Base-by-base conservation (phyloP, 2,888 invertebrate genomes). In the Stramonita haemastoma region DNA sequence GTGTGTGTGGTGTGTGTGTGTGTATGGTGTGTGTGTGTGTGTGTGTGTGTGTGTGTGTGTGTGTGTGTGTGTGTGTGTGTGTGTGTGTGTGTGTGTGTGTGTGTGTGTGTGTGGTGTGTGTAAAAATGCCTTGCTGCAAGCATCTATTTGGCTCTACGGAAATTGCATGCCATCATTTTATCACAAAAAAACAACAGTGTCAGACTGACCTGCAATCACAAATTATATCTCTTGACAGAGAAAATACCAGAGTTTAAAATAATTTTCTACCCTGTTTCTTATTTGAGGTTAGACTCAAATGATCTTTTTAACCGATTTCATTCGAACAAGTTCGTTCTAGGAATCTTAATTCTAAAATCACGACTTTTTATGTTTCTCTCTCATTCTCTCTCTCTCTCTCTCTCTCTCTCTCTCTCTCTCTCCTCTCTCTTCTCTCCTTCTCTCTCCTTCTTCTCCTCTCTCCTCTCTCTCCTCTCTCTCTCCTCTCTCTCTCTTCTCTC, bases 71-170 rank as follows among this genome's bases (percentile, higher is more conserved):
- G 26, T n/a, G 29, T 73, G 73, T n/a, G 73, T 73, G 73, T n/a
- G 29, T 73, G 73, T n/a, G 73, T n/a, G 73, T 73, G 73, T n/a
- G 73, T 73, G 73, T 73, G n/a, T 73, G 70, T 70, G 70, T 70
- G 70, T 70, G 19, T 70, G 26, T 70, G 19, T 70, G 22, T 70
- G 70, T 70, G 26, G 26, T 8, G 22, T 8, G 8, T 70, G 70
- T 26, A 19, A n/a, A 73, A 13, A 73, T 26, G 13, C n/a, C 26
- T 1, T n/a, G 4, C n/a, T 73, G 73, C 26, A n/a, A 26, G 5
- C n/a, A n/a, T 13, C n/a, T 11, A n/a, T 13, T n/a, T n/a, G n/a
- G n/a, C 13, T n/a, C 11, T 8, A 73, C 13, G 26, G n/a, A 22
- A 26, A 29, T n/a, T n/a, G n/a, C 5, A 73, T 73, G n/a, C 11